A percentile compares a stretch with the other conserved stretches of the same genome.
These are phyloP conservation scores for Lithodes maja DNA, from an alignment of 2,888 invertebrate genomes.

Conservation along the genomic window DNA sequence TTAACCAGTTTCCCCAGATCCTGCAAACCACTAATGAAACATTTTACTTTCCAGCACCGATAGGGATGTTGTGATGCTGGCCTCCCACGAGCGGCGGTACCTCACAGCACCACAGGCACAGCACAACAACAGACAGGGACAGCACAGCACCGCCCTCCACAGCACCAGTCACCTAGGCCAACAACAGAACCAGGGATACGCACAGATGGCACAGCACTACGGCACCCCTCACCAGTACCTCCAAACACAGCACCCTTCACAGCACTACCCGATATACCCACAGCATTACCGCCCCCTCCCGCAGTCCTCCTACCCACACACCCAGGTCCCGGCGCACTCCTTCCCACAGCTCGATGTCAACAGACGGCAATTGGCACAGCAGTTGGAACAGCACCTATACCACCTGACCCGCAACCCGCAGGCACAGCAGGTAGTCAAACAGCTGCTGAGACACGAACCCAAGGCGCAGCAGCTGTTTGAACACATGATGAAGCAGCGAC, in stretches of 20 bases:
- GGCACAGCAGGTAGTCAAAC: slow-evolving; percentile 27
- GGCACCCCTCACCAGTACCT: background rate
- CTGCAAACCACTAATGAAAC: too few species aligned
- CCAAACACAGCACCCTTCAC: background rate
- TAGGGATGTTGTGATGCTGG: background rate
- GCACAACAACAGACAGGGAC: background rate
- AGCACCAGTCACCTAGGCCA: background rate
- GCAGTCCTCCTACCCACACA: background rate
- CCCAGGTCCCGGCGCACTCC: too few species aligned
- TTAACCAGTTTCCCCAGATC: too few species aligned
- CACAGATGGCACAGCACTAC: background rate
- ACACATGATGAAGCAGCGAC: background rate
- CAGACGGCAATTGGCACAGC: background rate
- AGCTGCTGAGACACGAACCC: slow-evolving; percentile 31
- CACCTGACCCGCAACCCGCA: slow-evolving; percentile 37
- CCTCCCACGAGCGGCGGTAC: background rate
- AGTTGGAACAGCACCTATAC: slow-evolving; percentile 37
- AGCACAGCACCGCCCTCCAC: background rate
- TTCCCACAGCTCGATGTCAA: background rate
- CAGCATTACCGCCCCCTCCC: background rate
- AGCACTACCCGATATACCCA: background rate
- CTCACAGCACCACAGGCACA: background rate
- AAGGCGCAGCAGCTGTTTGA: slow-evolving; percentile 34
- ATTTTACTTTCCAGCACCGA: background rate
- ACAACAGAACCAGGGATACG: background rate